A percentile compares a stretch with the other conserved stretches of the same genome.
These are phyloP conservation scores for Micromys minutus DNA, from an alignment of 2,113 vertebrate genomes.

Conservation along the genomic window DNA sequence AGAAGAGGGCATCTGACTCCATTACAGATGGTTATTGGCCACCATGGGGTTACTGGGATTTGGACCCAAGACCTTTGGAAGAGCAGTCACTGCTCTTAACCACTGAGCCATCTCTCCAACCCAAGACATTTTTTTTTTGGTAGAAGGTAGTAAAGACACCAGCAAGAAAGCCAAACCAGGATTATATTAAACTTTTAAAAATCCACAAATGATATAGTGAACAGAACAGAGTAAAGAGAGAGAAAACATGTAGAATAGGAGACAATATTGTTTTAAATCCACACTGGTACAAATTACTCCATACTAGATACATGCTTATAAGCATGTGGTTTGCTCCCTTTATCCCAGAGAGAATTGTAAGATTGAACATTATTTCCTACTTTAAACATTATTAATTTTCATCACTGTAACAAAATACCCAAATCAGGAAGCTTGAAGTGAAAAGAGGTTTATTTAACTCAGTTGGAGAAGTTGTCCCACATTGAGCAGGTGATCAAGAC, in stretches of 20 bases:
- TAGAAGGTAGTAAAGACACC: neutral
- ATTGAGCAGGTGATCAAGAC: neutral
- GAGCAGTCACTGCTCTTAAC: too few relatives aligned
- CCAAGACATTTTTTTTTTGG: neutral
- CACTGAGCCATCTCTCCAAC: too few relatives aligned
- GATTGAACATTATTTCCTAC: neutral
- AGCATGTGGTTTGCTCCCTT: neutral
- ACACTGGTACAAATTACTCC: neutral
- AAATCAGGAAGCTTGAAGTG: neutral
- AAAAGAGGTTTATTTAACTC: neutral
- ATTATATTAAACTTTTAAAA: neutral
- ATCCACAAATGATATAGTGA: neutral
- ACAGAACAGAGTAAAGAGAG: neutral
- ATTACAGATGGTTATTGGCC: too few relatives aligned
- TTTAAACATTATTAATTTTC: neutral
- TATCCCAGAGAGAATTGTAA: constrained; percentile 18
- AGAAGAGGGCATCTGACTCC: too few relatives aligned
- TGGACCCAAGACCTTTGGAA: too few relatives aligned
- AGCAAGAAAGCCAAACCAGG: neutral
- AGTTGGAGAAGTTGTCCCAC: neutral
- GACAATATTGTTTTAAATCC: neutral
- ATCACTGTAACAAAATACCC: neutral
- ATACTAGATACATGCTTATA: neutral
- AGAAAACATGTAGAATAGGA: neutral
- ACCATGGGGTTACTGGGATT: too few relatives aligned